Evolutionary conservation across 2,113 vertebrate genomes (phyloP).

Genomic region (Stomatorhinus ivindoensis): DNA sequence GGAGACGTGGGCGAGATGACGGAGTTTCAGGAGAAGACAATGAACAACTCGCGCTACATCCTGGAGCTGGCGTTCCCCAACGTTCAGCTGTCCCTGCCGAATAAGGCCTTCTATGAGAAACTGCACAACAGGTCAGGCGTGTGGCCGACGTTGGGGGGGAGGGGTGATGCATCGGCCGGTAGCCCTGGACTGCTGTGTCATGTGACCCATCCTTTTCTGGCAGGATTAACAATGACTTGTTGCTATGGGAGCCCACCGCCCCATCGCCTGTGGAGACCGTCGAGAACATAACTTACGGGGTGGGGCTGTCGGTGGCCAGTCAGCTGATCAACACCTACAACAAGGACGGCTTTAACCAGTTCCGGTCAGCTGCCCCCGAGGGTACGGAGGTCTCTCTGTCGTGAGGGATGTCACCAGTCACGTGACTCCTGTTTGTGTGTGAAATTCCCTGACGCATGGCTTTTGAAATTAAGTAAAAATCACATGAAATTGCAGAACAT

Average conservation of each 20-base stretch:
- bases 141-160: neutral
- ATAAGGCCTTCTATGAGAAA: conserved; percentile 87
- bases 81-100: conserved; percentile 76
- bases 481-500: neutral
- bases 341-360: conserved; percentile 86
- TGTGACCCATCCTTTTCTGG: conserved; percentile 31
- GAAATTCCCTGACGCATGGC: neutral
- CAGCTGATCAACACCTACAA: conserved; percentile 89
- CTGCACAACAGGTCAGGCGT: conserved; percentile 81
- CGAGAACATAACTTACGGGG: conserved; percentile 87
- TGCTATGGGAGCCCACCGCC: conserved; percentile 95
- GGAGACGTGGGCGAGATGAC: conserved; percentile 89
- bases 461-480: neutral
- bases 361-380: conserved; percentile 79
- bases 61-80: conserved; percentile 82
- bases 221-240: conserved; percentile 92
- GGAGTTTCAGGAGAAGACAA: conserved; percentile 93
- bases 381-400: conserved; percentile 57
- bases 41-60: conserved; percentile 85
- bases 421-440: neutral
- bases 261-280: conserved; percentile 95
- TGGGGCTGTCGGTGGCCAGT: conserved; percentile 92
- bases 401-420: neutral
- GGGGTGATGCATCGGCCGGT: neutral
- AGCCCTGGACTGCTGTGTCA: neutral